phyloP scores from a whole-genome alignment of 1,140 invertebrate species.

The Drosophila sp. region DNA sequence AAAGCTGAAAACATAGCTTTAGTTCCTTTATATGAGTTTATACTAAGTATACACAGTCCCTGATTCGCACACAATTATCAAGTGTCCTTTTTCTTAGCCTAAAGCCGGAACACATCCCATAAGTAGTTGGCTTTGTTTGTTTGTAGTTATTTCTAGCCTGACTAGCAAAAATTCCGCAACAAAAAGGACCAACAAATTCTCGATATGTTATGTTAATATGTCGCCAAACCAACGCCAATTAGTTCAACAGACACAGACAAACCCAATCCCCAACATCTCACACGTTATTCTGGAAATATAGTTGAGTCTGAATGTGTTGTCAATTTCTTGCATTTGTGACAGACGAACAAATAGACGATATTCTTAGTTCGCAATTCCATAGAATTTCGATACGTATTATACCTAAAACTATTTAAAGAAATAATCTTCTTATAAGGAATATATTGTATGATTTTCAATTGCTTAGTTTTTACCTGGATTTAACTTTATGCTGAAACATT shows the following conservation, averaged over 20 bases:
- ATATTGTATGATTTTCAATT: too few relatives aligned
- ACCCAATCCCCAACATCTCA: slow-evolving; percentile 12
- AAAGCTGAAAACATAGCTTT: not conserved
- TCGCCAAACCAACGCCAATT: slow-evolving; percentile 55
- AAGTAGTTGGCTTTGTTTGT: slow-evolving; percentile 14
- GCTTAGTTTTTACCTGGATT: too few relatives aligned
- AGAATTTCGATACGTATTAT: too few relatives aligned
- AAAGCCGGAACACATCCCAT: slow-evolving; percentile 10
- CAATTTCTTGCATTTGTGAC: slow-evolving; percentile 14
- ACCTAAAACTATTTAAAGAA: too few relatives aligned
- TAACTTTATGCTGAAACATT: too few relatives aligned
- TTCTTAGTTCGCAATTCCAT: too few relatives aligned
- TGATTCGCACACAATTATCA: not conserved
- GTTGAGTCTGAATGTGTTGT: slow-evolving; percentile 14
- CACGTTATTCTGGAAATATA: slow-evolving; percentile 44
- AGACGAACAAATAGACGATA: not conserved
- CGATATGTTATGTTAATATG: slow-evolving; percentile 18
- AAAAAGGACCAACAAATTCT: slow-evolving; percentile 30
- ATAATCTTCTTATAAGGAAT: too few relatives aligned
- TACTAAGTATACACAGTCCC: not conserved
- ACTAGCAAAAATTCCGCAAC: slow-evolving; percentile 20
- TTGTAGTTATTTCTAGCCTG: slow-evolving; percentile 31
- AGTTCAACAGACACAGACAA: slow-evolving; percentile 17
- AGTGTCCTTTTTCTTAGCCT: not conserved
- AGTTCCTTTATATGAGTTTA: not conserved